Conservation (phyloP, 2,888 invertebrate species). For the Idaea dimidiata region DNA sequence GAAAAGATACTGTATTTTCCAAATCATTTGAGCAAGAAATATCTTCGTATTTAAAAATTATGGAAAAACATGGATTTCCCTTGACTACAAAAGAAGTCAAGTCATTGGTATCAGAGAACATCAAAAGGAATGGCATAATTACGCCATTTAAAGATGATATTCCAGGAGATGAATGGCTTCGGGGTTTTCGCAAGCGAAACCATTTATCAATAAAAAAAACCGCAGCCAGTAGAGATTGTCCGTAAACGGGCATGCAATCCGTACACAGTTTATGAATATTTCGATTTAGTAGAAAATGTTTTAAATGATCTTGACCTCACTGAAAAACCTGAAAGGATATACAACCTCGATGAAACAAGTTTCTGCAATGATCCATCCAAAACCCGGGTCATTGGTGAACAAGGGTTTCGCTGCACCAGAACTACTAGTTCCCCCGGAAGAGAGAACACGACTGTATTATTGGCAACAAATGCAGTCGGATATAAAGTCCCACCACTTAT, state of each 20-base stretch:
- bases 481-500: no score
- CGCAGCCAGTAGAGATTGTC: constrained; percentile 29
- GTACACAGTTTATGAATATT: constrained; percentile 14
- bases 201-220: constrained; percentile 26
- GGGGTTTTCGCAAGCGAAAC: constrained; percentile 26
- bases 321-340: constrained; percentile 31
- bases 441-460: no score
- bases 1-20: constrained; percentile 8
- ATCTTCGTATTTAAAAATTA: constrained; percentile 9
- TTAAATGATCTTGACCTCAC: constrained; percentile 26
- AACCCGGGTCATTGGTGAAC: neutral
- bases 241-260: constrained; percentile 28
- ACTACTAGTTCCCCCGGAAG: neutral
- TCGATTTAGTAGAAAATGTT: constrained; percentile 12
- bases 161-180: constrained; percentile 36
- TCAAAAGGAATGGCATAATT: constrained; percentile 28
- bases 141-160: constrained; percentile 36
- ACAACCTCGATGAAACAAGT: constrained; percentile 12
- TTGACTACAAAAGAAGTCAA: constrained; percentile 34
- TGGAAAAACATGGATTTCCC: constrained; percentile 35
- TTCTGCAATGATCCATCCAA: neutral
- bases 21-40: constrained; percentile 6
- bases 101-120: constrained; percentile 31
- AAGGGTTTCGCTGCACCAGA: neutral
- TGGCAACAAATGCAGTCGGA: no score